These are phyloP conservation scores for Yoshiicerus persimilis DNA, from an alignment of 1,140 invertebrate genomes.

Conservation along the genomic window DNA sequence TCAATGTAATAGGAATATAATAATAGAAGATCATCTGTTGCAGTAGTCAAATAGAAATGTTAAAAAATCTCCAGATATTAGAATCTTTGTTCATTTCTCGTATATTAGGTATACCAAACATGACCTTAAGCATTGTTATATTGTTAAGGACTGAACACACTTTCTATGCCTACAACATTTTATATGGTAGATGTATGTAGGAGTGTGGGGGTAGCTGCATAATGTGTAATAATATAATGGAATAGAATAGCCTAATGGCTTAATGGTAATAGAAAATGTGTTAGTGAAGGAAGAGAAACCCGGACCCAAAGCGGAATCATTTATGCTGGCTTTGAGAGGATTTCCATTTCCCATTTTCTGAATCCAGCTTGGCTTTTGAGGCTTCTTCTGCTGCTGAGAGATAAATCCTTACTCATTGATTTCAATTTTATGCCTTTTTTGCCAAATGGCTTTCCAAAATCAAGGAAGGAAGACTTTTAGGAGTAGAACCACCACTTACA, in stretches of 20 bases:
- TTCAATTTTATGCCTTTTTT: constrained; percentile 20
- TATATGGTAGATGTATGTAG: too few species aligned
- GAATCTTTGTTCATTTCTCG: neutral
- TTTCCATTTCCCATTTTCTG: constrained; percentile 6
- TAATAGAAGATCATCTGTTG: constrained; percentile 13
- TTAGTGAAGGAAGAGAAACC: neutral
- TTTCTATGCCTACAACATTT: too few species aligned
- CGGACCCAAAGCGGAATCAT: neutral
- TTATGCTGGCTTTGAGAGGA: constrained; percentile 5
- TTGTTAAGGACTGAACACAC: neutral
- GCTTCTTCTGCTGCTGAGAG: neutral
- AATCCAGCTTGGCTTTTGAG: neutral
- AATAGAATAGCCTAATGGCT: neutral
- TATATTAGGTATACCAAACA: neutral
- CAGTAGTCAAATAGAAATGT: neutral
- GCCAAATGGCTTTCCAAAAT: neutral
- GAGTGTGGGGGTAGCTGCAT: neutral
- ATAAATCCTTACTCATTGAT: constrained; percentile 1
- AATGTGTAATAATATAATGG: neutral
- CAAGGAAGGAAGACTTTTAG: neutral
- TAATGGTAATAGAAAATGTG: neutral
- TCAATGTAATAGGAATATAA: neutral
- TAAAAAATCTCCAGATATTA: neutral
- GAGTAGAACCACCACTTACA: too few species aligned
- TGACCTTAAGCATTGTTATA: neutral